Percentiles rank a stretch among this genome's conserved stretches.
phyloP scores from a whole-genome alignment of 2,797 vertebrate genomes.

The Lithobates sylvaticus region DNA sequence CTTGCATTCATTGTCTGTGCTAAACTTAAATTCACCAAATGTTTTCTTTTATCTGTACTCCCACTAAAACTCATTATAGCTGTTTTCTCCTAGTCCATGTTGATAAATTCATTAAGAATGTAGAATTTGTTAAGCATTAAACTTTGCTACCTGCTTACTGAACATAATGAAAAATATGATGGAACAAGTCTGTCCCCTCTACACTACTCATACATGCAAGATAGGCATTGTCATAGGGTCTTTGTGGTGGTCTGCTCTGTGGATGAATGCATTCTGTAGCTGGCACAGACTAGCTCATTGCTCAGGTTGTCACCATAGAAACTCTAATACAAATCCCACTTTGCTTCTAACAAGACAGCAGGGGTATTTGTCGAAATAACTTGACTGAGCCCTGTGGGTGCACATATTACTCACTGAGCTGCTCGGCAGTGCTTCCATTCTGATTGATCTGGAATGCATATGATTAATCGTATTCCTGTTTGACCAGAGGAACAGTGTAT shows the following conservation, averaged over 20 bases:
- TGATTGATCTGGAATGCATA: neutral
- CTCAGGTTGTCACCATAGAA: constrained; percentile 36
- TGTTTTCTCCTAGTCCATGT: too few relatives aligned
- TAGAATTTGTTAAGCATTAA: too few relatives aligned
- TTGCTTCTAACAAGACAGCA: constrained; percentile 31
- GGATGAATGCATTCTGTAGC: constrained; percentile 10
- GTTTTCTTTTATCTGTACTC: too few relatives aligned
- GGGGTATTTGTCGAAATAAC: constrained; percentile 16
- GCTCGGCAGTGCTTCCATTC: neutral
- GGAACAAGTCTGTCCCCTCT: neutral
- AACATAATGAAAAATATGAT: neutral
- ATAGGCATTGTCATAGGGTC: neutral
- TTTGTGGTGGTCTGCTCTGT: neutral
- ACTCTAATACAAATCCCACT: constrained; percentile 9
- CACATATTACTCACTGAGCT: neutral
- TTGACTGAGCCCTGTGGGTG: constrained; percentile 1
- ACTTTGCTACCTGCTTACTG: neutral
- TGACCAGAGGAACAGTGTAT: too few relatives aligned
- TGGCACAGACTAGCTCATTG: neutral
- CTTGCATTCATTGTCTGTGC: too few relatives aligned
- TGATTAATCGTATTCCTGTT: too few relatives aligned
- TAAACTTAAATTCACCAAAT: too few relatives aligned
- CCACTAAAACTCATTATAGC: too few relatives aligned
- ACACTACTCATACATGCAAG: neutral
- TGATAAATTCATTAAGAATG: too few relatives aligned